These are phyloP conservation scores for Leucophenga maculata DNA, from an alignment of 2,888 invertebrate genomes.

Conservation along the genomic window DNA sequence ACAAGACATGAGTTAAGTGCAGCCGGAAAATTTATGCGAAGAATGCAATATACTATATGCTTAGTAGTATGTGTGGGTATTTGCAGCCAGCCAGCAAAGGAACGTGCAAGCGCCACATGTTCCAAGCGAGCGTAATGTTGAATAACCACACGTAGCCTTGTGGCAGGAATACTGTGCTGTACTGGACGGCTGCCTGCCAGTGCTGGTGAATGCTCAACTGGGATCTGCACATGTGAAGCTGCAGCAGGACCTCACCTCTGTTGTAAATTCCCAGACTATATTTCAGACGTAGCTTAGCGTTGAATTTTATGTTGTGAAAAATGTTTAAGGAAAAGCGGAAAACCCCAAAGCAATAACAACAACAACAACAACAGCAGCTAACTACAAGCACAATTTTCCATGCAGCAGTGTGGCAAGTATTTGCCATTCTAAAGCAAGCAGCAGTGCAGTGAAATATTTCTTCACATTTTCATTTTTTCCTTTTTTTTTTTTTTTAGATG, in stretches of 20 bases:
- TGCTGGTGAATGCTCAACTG: no score
- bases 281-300: constrained; percentile 3
- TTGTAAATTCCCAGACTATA: no score
- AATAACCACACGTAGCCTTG: constrained; percentile 16
- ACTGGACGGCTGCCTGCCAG: no score
- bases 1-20: constrained; percentile 61
- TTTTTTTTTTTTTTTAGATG: constrained; percentile 28
- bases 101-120: constrained; percentile 4
- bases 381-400: not conserved
- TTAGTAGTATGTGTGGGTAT: not conserved
- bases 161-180: no score
- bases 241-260: no score
- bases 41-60: constrained; percentile 60
- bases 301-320: constrained; percentile 12
- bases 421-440: not conserved
- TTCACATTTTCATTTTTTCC: not conserved
- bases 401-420: no score
- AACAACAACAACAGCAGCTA: not conserved
- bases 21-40: constrained; percentile 63
- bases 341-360: constrained; percentile 1
- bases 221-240: no score
- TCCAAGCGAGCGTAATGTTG: not conserved
- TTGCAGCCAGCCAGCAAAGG: constrained; percentile 5
- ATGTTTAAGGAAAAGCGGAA: constrained; percentile 17
- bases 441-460: not conserved